Evolutionary conservation across 2,113 vertebrate species (phyloP).

Genomic region (Glaucomys volans): DNA sequence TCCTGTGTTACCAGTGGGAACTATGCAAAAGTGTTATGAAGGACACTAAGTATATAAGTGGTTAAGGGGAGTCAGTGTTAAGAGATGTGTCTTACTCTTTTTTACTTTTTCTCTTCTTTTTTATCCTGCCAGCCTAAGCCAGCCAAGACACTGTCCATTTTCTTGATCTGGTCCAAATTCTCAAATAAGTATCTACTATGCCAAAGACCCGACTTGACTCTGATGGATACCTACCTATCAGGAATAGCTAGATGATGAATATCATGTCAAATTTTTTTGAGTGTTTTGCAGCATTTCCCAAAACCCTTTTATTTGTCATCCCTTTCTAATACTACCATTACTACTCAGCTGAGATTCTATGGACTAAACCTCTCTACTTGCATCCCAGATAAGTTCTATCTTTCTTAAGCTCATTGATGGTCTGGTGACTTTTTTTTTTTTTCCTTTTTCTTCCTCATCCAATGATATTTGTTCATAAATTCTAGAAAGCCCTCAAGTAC

Average conservation of each 20-base stretch:
- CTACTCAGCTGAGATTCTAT: neutral
- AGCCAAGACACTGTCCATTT: neutral
- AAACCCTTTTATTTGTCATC: neutral
- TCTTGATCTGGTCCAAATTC: neutral
- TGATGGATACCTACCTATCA: neutral
- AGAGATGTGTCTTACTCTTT: neutral
- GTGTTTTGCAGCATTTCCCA: neutral
- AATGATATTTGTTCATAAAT: neutral
- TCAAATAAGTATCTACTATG: neutral
- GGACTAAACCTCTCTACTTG: neutral
- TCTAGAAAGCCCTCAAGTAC: neutral
- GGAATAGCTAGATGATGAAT: neutral
- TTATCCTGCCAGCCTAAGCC: neutral
- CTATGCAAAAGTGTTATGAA: neutral
- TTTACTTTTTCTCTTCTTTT: neutral
- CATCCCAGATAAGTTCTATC: neutral
- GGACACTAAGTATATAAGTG: neutral
- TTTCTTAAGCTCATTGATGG: neutral
- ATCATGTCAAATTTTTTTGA: neutral
- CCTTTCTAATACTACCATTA: neutral
- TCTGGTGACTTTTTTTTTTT: neutral
- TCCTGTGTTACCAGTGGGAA: neutral
- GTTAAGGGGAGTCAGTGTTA: neutral
- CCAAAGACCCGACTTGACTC: neutral
- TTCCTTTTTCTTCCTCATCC: neutral